Evolutionary conservation across 1,140 invertebrate genomes (phyloP).

Genomic region (Achatina immaculata): DNA sequence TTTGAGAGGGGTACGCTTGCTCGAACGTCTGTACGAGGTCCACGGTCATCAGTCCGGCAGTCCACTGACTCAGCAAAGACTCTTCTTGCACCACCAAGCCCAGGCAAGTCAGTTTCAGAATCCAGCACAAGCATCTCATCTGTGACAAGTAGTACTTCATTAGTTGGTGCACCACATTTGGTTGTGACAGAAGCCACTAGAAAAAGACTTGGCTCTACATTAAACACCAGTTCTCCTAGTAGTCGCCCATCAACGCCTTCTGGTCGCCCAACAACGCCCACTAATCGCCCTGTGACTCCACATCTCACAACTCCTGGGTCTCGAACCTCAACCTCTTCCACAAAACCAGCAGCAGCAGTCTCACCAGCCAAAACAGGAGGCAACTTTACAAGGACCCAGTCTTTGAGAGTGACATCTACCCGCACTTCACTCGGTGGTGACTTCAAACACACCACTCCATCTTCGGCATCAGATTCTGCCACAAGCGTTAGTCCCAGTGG

Average conservation of each 20-base stretch:
- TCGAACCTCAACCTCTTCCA: neutral
- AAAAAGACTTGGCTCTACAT: neutral
- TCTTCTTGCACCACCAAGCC: conserved; percentile 13
- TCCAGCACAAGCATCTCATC: conserved; percentile 39
- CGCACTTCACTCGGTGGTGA: conserved; percentile 10
- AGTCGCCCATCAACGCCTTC: neutral
- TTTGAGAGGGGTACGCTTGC: conserved; percentile 40
- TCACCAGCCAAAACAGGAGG: conserved; percentile 15
- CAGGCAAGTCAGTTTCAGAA: conserved; percentile 36
- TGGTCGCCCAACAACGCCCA: neutral
- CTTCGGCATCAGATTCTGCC: neutral
- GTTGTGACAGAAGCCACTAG: conserved; percentile 30
- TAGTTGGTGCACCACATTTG: conserved; percentile 47
- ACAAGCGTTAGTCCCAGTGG: neutral
- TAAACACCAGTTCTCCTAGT: conserved; percentile 28
- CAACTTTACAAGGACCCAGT: conserved; percentile 58
- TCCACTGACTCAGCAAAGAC: neutral
- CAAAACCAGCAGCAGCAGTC: conserved; percentile 5
- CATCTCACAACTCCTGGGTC: neutral
- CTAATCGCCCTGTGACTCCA: too few relatives aligned
- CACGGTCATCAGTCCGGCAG: conserved; percentile 21
- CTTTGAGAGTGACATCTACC: conserved; percentile 54
- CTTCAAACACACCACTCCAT: neutral
- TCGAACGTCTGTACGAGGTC: conserved; percentile 36
- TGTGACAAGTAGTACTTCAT: conserved; percentile 38